Conservation (phyloP, 1,140 invertebrate genomes). For the Heliconius hewitsoni region DNA sequence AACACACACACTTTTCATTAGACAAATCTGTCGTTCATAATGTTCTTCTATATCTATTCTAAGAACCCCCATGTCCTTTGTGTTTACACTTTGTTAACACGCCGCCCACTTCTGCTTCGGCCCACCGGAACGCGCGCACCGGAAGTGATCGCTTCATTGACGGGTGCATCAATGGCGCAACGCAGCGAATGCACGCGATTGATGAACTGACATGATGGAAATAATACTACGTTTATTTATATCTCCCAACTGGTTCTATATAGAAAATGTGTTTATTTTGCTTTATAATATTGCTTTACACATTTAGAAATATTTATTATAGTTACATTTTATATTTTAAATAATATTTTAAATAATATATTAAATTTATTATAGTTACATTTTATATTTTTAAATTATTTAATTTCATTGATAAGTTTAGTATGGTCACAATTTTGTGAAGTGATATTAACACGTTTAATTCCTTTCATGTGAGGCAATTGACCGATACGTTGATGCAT, state of each 20-base stretch:
- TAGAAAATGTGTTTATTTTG: not conserved
- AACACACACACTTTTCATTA: too few relatives aligned
- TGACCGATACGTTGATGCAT: not conserved
- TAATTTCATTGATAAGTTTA: not conserved
- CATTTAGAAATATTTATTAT: too few relatives aligned
- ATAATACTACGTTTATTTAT: not conserved
- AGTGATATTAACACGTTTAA: not conserved
- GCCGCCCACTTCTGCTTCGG: constrained; percentile 21
- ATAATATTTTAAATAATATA: too few relatives aligned
- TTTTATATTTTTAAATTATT: too few relatives aligned
- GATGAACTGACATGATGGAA: constrained; percentile 17
- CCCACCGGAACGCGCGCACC: constrained; percentile 28
- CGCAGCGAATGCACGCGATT: not conserved
- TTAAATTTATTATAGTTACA: too few relatives aligned
- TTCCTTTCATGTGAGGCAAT: not conserved
- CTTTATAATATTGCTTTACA: too few relatives aligned
- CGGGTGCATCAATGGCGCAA: constrained; percentile 49
- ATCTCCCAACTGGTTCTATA: not conserved
- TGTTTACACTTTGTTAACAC: not conserved
- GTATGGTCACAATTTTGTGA: too few relatives aligned
- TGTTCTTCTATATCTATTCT: not conserved
- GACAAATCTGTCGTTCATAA: too few relatives aligned
- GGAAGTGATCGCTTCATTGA: constrained; percentile 53
- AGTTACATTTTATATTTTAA: too few relatives aligned
- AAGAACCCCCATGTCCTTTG: constrained; percentile 7